Evolutionary conservation across 2,113 vertebrate genomes (phyloP).

Genomic region (Empidonax alnorum): DNA sequence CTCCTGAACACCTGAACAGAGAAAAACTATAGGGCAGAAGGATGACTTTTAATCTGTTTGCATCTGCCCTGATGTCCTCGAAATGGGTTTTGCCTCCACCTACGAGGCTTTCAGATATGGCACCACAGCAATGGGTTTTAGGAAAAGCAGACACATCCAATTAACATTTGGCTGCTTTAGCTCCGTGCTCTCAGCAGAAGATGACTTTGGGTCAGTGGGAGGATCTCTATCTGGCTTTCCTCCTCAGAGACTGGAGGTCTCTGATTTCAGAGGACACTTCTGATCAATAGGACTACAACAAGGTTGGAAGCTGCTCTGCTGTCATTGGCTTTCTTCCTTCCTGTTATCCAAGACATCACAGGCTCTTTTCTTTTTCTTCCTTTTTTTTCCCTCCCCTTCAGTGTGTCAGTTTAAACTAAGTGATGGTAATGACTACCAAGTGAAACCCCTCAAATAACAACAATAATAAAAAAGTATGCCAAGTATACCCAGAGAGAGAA

Average conservation of each 20-base stretch:
- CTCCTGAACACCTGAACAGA: background rate
- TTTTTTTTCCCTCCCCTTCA: background rate
- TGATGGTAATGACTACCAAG: background rate
- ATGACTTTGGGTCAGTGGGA: conserved; percentile 1
- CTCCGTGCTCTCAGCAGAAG: background rate
- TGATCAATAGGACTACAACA: conserved; percentile 46
- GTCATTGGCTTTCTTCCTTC: conserved; percentile 15
- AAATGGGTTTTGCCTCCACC: background rate
- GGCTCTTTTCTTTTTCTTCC: background rate
- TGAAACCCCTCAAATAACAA: conserved; percentile 13
- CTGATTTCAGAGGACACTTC: conserved; percentile 26
- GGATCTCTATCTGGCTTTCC: background rate
- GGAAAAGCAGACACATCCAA: background rate
- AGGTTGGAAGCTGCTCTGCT: conserved; percentile 27
- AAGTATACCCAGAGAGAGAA: background rate
- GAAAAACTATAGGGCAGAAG: background rate
- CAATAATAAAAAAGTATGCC: background rate
- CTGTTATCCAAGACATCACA: background rate
- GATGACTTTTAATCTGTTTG: background rate
- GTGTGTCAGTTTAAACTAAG: background rate
- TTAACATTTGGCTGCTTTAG: background rate
- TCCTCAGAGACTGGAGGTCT: background rate
- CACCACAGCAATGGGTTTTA: background rate
- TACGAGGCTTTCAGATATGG: background rate
- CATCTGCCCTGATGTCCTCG: background rate